Percentiles rank a stretch among this genome's conserved stretches.
Conservation (phyloP, 1,140 invertebrate genomes). For the Cyclina sinensis region DNA sequence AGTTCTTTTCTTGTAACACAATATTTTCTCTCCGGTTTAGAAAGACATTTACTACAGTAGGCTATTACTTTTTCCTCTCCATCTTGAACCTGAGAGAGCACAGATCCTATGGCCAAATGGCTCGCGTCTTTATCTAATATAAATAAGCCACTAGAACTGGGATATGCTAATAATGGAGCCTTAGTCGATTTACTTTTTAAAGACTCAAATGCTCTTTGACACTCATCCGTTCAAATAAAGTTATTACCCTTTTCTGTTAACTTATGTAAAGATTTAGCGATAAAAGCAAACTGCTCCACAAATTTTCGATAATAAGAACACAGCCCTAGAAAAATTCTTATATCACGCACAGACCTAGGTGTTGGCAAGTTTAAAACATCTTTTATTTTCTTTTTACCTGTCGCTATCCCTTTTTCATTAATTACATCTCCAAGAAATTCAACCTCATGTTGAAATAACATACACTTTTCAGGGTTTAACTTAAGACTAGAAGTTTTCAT, state of each 20-base stretch:
- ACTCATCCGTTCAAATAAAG: background rate
- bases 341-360: constrained; percentile 60
- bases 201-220: background rate
- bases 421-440: constrained; percentile 63
- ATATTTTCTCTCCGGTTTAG: constrained; percentile 35
- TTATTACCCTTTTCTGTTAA: background rate
- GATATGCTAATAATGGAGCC: constrained; percentile 73
- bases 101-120: constrained; percentile 82
- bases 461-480: constrained; percentile 14
- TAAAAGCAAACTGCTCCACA: background rate
- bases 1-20: constrained; percentile 47
- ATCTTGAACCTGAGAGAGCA: constrained; percentile 82
- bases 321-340: constrained; percentile 60
- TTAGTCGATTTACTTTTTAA: constrained; percentile 74
- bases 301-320: constrained; percentile 43
- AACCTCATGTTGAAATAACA: constrained; percentile 23
- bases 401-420: constrained; percentile 43
- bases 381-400: constrained; percentile 64
- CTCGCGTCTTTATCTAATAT: constrained; percentile 86
- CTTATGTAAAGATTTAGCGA: constrained; percentile 17
- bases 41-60: constrained; percentile 22
- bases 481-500: constrained; percentile 54
- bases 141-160: constrained; percentile 78
- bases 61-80: constrained; percentile 54
- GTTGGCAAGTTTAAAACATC: constrained; percentile 54